phyloP scores from a whole-genome alignment of 2,797 vertebrate species.

The Sebastes diploproa region DNA sequence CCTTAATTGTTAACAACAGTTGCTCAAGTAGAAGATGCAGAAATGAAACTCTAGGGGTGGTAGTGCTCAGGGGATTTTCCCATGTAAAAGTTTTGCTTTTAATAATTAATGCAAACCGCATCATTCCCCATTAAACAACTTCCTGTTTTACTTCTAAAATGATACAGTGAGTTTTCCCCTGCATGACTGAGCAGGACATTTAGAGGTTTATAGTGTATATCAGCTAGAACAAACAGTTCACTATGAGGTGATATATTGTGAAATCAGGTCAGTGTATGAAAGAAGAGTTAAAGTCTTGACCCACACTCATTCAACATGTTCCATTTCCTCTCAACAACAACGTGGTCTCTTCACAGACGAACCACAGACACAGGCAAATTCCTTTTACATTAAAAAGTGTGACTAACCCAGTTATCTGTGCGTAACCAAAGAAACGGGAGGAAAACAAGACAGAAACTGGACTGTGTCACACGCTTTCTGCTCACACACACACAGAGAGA shows the following conservation, averaged over 20 bases:
- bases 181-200: background rate
- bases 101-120: constrained; percentile 23
- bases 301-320: constrained; percentile 20
- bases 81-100: background rate
- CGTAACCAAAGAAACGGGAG: constrained; percentile 47
- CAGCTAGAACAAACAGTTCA: background rate
- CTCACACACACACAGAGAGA: background rate
- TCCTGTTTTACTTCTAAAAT: constrained; percentile 1
- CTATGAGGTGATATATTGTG: constrained; percentile 4
- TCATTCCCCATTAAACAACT: background rate
- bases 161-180: background rate
- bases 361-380: constrained; percentile 40
- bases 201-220: background rate
- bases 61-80: background rate
- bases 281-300: constrained; percentile 24
- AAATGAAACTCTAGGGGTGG: background rate
- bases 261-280: constrained; percentile 31
- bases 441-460: constrained; percentile 36
- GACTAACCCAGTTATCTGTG: constrained; percentile 56
- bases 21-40: background rate
- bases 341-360: background rate
- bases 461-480: constrained; percentile 1
- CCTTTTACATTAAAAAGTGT: constrained; percentile 32
- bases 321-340: constrained; percentile 26
- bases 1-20: background rate